Base-by-base conservation (phyloP, 2,797 vertebrate genomes). In the Gobio occitaniae region DNA sequence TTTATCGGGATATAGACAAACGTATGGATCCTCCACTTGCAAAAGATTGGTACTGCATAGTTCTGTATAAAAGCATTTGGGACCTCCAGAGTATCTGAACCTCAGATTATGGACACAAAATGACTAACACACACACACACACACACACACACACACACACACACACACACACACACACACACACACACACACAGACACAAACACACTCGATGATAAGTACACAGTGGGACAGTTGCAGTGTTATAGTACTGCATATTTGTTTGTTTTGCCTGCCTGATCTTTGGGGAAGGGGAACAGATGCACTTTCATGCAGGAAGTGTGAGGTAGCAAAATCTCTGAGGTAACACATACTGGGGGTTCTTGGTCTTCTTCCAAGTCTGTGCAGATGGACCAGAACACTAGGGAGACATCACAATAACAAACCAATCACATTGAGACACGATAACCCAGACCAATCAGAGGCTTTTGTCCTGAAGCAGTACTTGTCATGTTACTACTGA, bases 351-450 rank as follows among this genome's bases (percentile, higher is more conserved):
- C 89, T 86, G 63, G 38, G 76, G 80, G 81, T 54, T 88, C 75
- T 81, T 88, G 91, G 91, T 92, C 88, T 90, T 44, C 76, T 84
- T 89, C 86, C 92, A 94, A 90, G 78, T 88, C 83, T 86, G 72
- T 90, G 78, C 88, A 92, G 90, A 92, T 90, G 88, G 86, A 87
- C 69, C 38, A 76, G 83, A 91, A 86, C 89, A 90, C 83, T 79
- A 90, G 74, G 87, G 93, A 93, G 84, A 89, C 84, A 78, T 84
- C 82, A 87, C 29, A 88, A 89, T 80, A 82, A 90, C 90, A 86
- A 87, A 89, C 91, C 91, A 91, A 94, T 93, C 90, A 91, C 65
- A 92, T 81, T 3, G 44, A 80, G 52, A 59, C 15, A 61, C 3
- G 10, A 44, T 38, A 50, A 78, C 48, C 15, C 3, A 17, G 54